phyloP scores from a whole-genome alignment of 2,797 vertebrate genomes.

The Otolemur crassicaudatus region DNA sequence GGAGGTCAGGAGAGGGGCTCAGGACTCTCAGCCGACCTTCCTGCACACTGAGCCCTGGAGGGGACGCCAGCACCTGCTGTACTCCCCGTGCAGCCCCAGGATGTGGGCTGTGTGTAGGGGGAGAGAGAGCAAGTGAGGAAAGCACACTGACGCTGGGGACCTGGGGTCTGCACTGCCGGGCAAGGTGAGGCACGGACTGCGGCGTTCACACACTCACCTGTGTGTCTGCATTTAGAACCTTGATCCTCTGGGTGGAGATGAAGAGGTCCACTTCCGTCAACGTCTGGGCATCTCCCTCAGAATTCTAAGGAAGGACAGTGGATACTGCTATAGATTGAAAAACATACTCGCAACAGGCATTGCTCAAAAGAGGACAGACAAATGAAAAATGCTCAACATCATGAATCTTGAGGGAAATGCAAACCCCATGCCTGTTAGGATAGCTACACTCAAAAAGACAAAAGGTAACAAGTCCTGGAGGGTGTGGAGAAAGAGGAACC shows the following conservation, averaged over 20 bases:
- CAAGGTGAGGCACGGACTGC: not conserved
- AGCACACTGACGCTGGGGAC: not conserved
- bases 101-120: not conserved
- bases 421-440: too few species aligned
- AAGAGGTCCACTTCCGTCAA: conserved; percentile 99
- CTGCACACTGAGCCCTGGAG: too few species aligned
- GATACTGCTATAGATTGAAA: not conserved
- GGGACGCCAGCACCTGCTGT: rapidly evolving
- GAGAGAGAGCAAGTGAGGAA: not conserved
- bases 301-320: conserved; percentile 88
- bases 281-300: conserved; percentile 95
- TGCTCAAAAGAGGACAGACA: not conserved
- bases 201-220: conserved; percentile 89
- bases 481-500: not conserved
- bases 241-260: conserved; percentile 99
- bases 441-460: too few species aligned
- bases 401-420: not conserved
- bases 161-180: rapidly evolving
- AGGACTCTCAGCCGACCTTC: not conserved
- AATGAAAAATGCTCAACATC: not conserved
- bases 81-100: not conserved
- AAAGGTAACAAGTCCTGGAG: not conserved
- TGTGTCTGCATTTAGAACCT: conserved; percentile 98
- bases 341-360: not conserved
- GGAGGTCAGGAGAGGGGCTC: not conserved